phyloP scores from a whole-genome alignment of 2,113 vertebrate genomes.

The Mohoua ochrocephala region DNA sequence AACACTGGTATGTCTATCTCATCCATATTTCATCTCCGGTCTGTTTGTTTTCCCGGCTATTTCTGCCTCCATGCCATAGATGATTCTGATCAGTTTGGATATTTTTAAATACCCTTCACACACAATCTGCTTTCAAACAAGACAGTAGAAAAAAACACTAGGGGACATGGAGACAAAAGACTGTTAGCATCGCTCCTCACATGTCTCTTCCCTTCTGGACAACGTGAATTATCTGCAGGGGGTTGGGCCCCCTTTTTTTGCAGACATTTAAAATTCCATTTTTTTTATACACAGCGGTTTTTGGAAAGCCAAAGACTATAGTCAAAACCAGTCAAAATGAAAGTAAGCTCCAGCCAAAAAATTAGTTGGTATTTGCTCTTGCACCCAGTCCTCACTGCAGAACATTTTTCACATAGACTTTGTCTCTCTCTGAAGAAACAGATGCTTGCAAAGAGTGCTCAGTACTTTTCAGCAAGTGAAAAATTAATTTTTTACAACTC shows the following conservation, averaged over 20 bases:
- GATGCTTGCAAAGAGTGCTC: not conserved
- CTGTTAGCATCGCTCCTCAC: not conserved
- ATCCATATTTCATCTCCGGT: constrained; percentile 46
- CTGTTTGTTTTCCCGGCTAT: constrained; percentile 34
- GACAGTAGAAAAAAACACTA: not conserved
- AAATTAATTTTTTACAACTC: not conserved
- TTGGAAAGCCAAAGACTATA: not conserved
- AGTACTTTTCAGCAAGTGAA: not conserved
- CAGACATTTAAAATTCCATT: not conserved
- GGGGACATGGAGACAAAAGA: not conserved
- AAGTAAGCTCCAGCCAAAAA: not conserved
- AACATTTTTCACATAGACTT: not conserved
- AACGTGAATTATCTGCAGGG: not conserved
- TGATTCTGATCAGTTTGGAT: constrained; percentile 49
- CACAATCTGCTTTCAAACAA: constrained; percentile 46
- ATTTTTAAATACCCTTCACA: constrained; percentile 31
- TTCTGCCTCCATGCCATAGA: constrained; percentile 33
- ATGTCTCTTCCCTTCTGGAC: not conserved
- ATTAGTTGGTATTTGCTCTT: not conserved
- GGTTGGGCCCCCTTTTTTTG: not conserved
- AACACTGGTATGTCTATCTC: not conserved
- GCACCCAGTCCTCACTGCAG: not conserved
- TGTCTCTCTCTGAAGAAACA: not conserved
- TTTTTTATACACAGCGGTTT: not conserved
- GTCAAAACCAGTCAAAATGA: not conserved